phyloP scores from a whole-genome alignment of 1,140 invertebrate genomes.

The Drosophila watanabei region DNA sequence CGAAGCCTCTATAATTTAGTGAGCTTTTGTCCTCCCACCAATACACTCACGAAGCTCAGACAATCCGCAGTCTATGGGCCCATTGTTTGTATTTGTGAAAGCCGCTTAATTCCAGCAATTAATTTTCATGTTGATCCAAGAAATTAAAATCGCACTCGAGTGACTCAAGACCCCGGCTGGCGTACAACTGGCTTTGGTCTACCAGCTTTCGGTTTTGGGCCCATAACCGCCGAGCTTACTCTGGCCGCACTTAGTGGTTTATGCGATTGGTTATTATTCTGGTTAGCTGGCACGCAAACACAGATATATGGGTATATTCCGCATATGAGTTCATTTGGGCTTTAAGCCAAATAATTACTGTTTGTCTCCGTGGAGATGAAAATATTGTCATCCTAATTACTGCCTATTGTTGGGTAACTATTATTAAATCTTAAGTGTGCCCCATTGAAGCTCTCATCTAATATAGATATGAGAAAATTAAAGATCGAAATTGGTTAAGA shows the following conservation, averaged over 20 bases:
- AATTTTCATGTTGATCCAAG: constrained; percentile 84
- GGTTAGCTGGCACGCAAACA: constrained; percentile 14
- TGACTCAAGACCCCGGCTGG: constrained; percentile 34
- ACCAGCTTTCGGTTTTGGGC: constrained; percentile 27
- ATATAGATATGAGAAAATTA: no score
- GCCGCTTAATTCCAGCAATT: constrained; percentile 81
- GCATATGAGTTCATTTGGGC: constrained; percentile 26
- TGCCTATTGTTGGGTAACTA: neutral
- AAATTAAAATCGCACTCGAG: constrained; percentile 77
- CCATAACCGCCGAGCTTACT: constrained; percentile 32
- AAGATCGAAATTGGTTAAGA: no score
- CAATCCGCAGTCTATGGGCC: neutral
- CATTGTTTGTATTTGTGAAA: constrained; percentile 68
- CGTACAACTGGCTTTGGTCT: constrained; percentile 18
- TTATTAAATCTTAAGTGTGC: neutral
- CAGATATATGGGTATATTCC: neutral
- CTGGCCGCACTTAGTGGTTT: constrained; percentile 61
- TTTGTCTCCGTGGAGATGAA: constrained; percentile 1
- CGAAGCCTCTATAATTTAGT: constrained; percentile 10
- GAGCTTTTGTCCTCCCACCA: neutral
- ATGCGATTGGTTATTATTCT: constrained; percentile 53
- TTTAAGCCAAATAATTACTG: constrained; percentile 27
- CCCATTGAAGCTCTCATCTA: no score
- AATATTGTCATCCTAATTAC: neutral
- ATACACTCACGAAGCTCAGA: neutral